Evolutionary conservation across 2,113 vertebrate species (phyloP), one percentile per base, ranked within the genome.

Genomic region (Rousettus leschenaultii): DNA sequence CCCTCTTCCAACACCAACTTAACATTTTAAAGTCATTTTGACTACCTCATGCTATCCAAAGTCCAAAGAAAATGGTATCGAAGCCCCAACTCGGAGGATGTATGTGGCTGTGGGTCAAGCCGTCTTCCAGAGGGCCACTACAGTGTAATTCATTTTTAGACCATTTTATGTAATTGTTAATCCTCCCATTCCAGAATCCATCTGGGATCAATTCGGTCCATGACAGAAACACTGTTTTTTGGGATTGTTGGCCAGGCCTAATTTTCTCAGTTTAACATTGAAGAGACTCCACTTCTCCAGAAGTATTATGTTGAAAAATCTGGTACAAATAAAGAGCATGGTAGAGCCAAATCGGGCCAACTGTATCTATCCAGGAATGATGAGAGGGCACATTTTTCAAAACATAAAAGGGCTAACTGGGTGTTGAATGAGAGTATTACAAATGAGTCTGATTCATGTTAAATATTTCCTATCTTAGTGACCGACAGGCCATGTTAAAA

Each of bases 401-500:
- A 24, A 65, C 10, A 59, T 59, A 48, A 82, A 90, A 97, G 51
- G 7, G 13, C 16, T 89, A 71, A 93, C 88, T 48, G 33, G 43
- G 3, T 59, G 19, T 19, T 97, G 63, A 71, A 15, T 74, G 79
- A 75, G 86, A 15, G 80, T 82, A 91, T 86, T 48, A 77, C 92
- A 73, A 71, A 80, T 68, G 40, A 93, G 94, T 84, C 89, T 95
- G 74, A 96, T 82, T 96, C 93, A 89, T 63, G 4, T 66, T 71
- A 91, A 92, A 59, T 96, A 88, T 63, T 89, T 96, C 48, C 68
- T 94, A 82, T 90, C 83, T 96, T 16, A 3, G 45, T 96, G 91
- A 97, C 96, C 91, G 96, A 74, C 11, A 71, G 63, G 79, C 91
- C 82, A 38, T 89, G 94, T 96, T 93, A 91, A 95, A 96, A 96